phyloP scores from a whole-genome alignment of 2,888 invertebrate genomes.

The Hesperia comma region DNA sequence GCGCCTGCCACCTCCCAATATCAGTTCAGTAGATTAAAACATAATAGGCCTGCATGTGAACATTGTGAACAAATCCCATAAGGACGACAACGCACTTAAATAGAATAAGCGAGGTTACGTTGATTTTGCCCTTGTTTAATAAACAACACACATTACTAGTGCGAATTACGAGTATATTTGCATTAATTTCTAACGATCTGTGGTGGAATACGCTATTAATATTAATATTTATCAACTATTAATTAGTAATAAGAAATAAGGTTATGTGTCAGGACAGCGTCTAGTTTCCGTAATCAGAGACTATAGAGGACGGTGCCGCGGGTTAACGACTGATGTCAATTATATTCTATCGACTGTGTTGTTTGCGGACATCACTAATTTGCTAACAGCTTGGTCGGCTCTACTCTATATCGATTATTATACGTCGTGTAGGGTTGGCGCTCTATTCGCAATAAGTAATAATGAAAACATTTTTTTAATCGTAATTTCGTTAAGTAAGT shows the following conservation, averaged over 20 bases:
- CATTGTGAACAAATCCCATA: no score
- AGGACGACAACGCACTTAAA: no score
- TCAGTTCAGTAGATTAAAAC: no score
- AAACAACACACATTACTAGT: not conserved
- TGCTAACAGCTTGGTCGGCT: conserved; percentile 54
- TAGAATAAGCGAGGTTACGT: no score
- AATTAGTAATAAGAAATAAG: conserved; percentile 9
- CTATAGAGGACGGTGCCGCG: conserved; percentile 8
- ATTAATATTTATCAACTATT: not conserved
- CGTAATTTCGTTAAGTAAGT: no score
- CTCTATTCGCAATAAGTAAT: not conserved
- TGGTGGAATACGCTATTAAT: no score
- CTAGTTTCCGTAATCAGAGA: conserved; percentile 42
- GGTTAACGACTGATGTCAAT: conserved; percentile 60
- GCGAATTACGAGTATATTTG: no score
- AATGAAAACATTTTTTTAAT: no score
- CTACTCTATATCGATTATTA: conserved; percentile 49
- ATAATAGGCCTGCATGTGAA: no score
- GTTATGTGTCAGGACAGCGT: not conserved
- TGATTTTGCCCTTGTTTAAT: not conserved
- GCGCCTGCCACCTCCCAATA: no score
- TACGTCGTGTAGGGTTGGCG: conserved; percentile 28
- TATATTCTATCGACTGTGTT: conserved; percentile 60
- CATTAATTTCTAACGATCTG: no score
- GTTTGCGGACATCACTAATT: conserved; percentile 64